These are phyloP conservation scores for Zalophus californianus DNA, from an alignment of 2,797 vertebrate species.

Conservation along the genomic window DNA sequence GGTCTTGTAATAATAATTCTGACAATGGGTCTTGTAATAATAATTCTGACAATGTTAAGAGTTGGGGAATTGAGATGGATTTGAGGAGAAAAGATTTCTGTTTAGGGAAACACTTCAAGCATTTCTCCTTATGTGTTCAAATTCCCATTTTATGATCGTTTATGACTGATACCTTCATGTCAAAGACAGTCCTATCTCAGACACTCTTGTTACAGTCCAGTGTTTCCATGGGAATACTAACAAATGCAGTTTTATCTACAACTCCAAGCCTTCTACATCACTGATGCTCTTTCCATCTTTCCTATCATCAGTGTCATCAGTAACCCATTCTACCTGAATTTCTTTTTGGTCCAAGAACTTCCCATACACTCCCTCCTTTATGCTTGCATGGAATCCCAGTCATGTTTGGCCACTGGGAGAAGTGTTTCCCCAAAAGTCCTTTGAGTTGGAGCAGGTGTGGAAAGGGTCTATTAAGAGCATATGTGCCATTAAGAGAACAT, in stretches of 20 bases:
- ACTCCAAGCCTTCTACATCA: neutral
- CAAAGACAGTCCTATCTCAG: neutral
- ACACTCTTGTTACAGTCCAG: neutral
- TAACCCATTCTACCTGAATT: neutral
- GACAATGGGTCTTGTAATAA: neutral
- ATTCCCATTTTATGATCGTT: conserved; percentile 6
- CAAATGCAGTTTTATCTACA: neutral
- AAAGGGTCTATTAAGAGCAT: neutral
- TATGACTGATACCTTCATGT: neutral
- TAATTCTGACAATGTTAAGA: neutral
- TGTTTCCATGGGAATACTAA: neutral
- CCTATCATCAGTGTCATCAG: neutral
- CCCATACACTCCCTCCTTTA: neutral
- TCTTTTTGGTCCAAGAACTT: neutral
- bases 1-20: neutral
- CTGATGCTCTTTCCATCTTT: neutral
- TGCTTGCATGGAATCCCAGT: neutral
- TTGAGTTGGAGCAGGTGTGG: neutral
- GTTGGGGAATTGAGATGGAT: neutral
- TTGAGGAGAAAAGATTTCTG: conserved; percentile 43
- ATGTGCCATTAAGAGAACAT: neutral
- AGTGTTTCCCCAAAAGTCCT: neutral
- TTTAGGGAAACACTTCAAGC: neutral
- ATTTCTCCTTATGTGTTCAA: neutral
- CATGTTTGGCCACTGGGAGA: neutral